Base-by-base conservation (phyloP, 2,888 invertebrate species). In the Epirrhoe alternata region DNA sequence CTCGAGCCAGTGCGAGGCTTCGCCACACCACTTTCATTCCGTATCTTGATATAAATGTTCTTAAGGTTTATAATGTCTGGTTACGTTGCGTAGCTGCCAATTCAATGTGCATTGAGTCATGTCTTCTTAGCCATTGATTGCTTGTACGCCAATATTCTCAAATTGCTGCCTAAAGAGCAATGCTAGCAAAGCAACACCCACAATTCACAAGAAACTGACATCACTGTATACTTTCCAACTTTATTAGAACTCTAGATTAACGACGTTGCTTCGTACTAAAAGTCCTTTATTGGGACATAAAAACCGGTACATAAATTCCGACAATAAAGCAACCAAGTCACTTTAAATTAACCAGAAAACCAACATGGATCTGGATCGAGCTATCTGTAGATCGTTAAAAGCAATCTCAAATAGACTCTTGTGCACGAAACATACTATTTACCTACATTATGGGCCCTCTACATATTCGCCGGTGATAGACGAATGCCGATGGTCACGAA, bases 331-430 rank as follows among this genome's bases (percentile, higher is more conserved):
- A 73, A 77, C 78, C 76, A 80, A 82, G 81, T 80, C 79, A 82
- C 82, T 88, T 90, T 87, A 90, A 90, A 91, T 91, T 90, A 89
- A 90, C 88, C 87, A 88, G 87, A 87, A 87, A 71, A 84, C 79
- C 79, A 69, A 50, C 52, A 53, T 57, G 52, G 69, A 17, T 52
- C 63, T 66, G 70, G 72, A 74, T 67, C 64, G 35, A 35, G 35
- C 38, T 42, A 42, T 10, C 8, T 12, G 12, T 12, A 8, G 38
- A 42, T 42, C 10, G 38, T 4, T 42, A 42, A 8, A 24, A 42
- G 5, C 33, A 6, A 33, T 33, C 33, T 33, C 33, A 7, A 7
- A 42, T 12, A 12, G 12, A 42, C 24, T 24, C 24, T n/a, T n/a
- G n/a, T n/a, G n/a, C n/a, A n/a, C n/a, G n/a, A n/a, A n/a, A n/a